Conservation (phyloP, 2,888 invertebrate species). For the Lasiommata megera region DNA sequence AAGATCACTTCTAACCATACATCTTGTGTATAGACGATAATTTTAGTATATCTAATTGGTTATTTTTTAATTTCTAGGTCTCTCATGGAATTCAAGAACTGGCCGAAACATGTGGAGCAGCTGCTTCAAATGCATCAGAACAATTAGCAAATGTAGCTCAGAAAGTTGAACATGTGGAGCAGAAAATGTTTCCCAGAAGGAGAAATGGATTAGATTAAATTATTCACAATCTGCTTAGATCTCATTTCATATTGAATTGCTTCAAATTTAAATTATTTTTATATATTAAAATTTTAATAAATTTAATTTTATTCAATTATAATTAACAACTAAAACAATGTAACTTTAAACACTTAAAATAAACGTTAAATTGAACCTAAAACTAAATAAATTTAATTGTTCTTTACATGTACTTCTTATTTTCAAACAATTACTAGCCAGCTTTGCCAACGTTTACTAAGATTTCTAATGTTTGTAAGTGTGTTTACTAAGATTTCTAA, state of each 20-base stretch:
- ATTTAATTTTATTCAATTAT: conserved; percentile 21
- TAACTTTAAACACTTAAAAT: no score
- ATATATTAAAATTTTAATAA: conserved; percentile 19
- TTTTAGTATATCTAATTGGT: no score
- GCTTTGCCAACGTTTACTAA: no score
- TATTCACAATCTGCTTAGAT: conserved; percentile 1
- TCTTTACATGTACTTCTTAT: no score
- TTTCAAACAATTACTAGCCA: no score
- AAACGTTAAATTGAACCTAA: no score
- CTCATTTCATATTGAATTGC: conserved; percentile 30
- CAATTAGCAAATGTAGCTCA: conserved; percentile 62
- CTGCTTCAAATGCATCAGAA: conserved; percentile 64
- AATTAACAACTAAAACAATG: no score
- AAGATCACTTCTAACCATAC: no score
- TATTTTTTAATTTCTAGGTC: conserved; percentile 47
- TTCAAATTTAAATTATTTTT: conserved; percentile 12
- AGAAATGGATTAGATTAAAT: conserved; percentile 69
- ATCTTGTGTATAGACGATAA: no score
- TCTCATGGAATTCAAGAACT: conserved; percentile 67
- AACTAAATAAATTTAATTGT: no score
- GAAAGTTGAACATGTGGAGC: conserved; percentile 64
- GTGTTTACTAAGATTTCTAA: no score
- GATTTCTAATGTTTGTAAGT: no score
- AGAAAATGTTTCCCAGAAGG: conserved; percentile 61
- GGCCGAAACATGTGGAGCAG: conserved; percentile 68